Percentiles rank a stretch among this genome's conserved stretches.
Conservation (phyloP, 2,797 vertebrate genomes). For the Chloroceryle amazona region DNA sequence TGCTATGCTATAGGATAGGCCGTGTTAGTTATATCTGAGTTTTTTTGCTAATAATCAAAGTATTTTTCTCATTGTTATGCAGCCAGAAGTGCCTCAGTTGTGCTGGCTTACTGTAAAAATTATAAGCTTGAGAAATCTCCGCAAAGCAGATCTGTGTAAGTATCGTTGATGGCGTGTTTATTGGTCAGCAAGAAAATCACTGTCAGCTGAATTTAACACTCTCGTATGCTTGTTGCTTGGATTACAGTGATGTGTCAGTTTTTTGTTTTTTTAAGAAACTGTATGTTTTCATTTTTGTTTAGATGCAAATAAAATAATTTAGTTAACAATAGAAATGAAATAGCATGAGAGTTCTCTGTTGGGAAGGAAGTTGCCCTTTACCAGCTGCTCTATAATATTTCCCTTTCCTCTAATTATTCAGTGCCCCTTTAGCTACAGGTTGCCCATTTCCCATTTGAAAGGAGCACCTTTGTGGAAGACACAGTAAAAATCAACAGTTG, state of each 20-base stretch:
- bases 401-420: not conserved
- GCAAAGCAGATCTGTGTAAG: constrained; percentile 82
- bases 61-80: not conserved
- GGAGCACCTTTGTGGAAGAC: not conserved
- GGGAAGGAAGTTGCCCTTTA: not conserved
- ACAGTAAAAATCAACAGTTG: not conserved
- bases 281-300: not conserved
- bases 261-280: not conserved
- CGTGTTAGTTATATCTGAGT: not conserved
- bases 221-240: not conserved
- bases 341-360: not conserved
- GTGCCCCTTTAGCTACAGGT: not conserved
- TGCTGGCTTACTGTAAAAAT: constrained; percentile 80
- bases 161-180: not conserved
- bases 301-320: not conserved
- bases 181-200: not conserved
- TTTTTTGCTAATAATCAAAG: not conserved
- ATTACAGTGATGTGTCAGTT: not conserved
- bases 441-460: not conserved
- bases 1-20: not conserved
- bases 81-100: constrained; percentile 64
- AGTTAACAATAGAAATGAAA: not conserved
- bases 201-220: not conserved
- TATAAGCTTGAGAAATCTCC: constrained; percentile 67
- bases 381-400: not conserved